Percentiles rank a stretch among this genome's conserved stretches.
phyloP scores from a whole-genome alignment of 2,797 vertebrate genomes.

The Simalia tracyae region DNA sequence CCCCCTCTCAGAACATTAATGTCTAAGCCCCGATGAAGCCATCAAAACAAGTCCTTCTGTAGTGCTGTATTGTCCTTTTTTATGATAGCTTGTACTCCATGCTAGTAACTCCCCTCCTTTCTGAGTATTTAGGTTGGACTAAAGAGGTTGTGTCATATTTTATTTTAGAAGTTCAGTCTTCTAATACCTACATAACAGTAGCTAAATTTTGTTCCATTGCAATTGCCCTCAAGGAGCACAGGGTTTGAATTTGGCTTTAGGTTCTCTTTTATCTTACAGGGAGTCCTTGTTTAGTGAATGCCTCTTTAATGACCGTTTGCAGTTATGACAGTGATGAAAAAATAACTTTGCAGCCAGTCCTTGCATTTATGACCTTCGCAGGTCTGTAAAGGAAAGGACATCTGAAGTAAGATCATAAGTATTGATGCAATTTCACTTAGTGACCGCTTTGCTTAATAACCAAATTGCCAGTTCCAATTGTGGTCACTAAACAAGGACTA shows the following conservation, averaged over 20 bases:
- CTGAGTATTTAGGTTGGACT: not conserved
- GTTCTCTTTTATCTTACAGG: not conserved
- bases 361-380: not conserved
- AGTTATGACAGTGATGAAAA: not conserved
- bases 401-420: not conserved
- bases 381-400: not conserved
- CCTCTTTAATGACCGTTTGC: not conserved
- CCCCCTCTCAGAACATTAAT: not conserved
- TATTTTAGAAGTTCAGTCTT: not conserved
- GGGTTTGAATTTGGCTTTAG: not conserved
- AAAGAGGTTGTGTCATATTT: not conserved
- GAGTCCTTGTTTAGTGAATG: not conserved
- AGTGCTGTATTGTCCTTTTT: not conserved
- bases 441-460: not conserved
- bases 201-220: not conserved
- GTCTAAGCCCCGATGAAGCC: not conserved
- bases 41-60: not conserved
- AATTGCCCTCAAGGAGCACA: not conserved
- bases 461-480: not conserved
- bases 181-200: not conserved
- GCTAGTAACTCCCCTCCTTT: not conserved
- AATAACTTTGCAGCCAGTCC: not conserved
- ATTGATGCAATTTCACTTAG: not conserved
- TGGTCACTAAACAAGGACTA: not conserved
- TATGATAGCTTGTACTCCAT: not conserved